phyloP scores from a whole-genome alignment of 2,888 invertebrate genomes.

The Apotomis betuletana region DNA sequence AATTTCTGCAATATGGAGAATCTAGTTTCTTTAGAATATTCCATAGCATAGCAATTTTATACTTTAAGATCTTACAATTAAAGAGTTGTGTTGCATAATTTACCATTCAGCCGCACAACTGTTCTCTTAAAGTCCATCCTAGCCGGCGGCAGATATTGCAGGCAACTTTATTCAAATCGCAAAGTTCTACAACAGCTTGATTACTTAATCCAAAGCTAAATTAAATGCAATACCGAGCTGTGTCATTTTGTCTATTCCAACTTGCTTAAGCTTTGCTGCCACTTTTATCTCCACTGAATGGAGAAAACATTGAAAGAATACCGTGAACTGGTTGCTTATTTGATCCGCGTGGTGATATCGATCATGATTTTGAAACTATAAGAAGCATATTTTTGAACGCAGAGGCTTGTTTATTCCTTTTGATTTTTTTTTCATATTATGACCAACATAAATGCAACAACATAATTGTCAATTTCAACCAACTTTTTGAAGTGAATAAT shows the following conservation, averaged over 20 bases:
- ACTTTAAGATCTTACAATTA: background rate
- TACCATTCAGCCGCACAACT: background rate
- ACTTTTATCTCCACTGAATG: background rate
- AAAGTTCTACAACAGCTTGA: constrained; percentile 33
- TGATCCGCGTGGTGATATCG: too few species aligned
- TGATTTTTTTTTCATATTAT: too few species aligned
- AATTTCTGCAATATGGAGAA: too few species aligned
- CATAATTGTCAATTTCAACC: too few species aligned
- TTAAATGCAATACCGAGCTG: constrained; percentile 21
- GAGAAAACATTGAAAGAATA: background rate
- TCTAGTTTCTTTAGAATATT: too few species aligned
- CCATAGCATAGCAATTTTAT: too few species aligned
- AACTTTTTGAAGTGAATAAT: too few species aligned
- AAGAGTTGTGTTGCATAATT: constrained; percentile 1
- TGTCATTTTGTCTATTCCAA: background rate
- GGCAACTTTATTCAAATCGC: constrained; percentile 36
- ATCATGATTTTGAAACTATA: too few species aligned
- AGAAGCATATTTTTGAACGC: too few species aligned
- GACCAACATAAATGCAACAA: too few species aligned
- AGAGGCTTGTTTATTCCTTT: too few species aligned
- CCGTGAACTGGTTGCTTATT: too few species aligned
- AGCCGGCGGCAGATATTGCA: constrained; percentile 11
- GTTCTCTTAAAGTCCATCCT: constrained; percentile 7
- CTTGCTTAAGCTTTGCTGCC: constrained; percentile 17
- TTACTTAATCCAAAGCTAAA: constrained; percentile 34